Percentiles rank a stretch among this genome's conserved stretches.
These are phyloP conservation scores for Poecilia velifera DNA, from an alignment of 2,797 vertebrate genomes.

Conservation along the genomic window DNA sequence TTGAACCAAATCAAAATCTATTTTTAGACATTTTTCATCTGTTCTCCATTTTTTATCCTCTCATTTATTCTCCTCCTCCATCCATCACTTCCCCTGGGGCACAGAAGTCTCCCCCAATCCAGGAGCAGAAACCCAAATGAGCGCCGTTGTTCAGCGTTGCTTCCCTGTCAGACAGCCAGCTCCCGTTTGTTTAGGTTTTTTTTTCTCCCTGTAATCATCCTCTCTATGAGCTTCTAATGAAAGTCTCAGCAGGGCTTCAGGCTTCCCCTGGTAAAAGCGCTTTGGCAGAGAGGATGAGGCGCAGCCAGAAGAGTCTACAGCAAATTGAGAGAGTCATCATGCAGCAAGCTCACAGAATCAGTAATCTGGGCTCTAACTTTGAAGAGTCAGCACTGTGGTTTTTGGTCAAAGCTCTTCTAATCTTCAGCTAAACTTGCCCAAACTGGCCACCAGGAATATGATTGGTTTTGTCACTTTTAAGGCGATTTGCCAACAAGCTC, in stretches of 20 bases:
- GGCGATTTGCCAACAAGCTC: constrained; percentile 5
- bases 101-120: constrained; percentile 13
- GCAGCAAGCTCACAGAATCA: constrained; percentile 22
- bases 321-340: constrained; percentile 36
- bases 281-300: constrained; percentile 45
- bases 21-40: not conserved
- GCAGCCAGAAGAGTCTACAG: constrained; percentile 14
- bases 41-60: constrained; percentile 7
- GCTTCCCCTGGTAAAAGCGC: constrained; percentile 38
- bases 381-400: constrained; percentile 40
- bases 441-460: constrained; percentile 2
- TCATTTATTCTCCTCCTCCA: not conserved
- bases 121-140: constrained; percentile 17
- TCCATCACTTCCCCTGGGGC: not conserved
- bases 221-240: constrained; percentile 59
- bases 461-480: constrained; percentile 18
- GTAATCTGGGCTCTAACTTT: constrained; percentile 33
- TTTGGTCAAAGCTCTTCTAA: constrained; percentile 28
- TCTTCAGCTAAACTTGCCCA: constrained; percentile 19
- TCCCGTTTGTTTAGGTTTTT: constrained; percentile 47
- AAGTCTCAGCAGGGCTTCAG: constrained; percentile 53
- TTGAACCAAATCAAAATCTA: constrained; percentile 7
- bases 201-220: constrained; percentile 51
- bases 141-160: constrained; percentile 17
- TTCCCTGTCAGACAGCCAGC: constrained; percentile 36